phyloP scores from a whole-genome alignment of 1,140 invertebrate genomes.

The Euura saliciscinereae region DNA sequence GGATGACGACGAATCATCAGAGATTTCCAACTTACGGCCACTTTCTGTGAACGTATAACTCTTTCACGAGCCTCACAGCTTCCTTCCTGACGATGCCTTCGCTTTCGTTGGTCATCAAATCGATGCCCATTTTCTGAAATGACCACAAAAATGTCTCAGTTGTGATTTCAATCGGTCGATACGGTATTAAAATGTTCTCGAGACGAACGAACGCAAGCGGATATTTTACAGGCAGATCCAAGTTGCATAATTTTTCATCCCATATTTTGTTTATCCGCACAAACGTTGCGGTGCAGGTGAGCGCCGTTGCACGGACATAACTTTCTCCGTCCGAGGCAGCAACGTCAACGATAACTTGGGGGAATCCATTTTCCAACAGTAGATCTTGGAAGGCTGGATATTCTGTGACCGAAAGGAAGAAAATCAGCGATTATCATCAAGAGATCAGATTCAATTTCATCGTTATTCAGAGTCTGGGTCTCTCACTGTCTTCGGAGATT shows the following conservation, averaged over 20 bases:
- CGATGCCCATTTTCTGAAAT: constrained; percentile 67
- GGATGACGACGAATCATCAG: neutral
- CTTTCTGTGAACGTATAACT: constrained; percentile 70
- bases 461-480: neutral
- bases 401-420: constrained; percentile 59
- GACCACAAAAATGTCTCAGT: neutral
- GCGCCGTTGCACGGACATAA: constrained; percentile 75
- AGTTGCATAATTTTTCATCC: constrained; percentile 65
- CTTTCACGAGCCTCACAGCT: constrained; percentile 68
- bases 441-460: neutral
- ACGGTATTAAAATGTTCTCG: too few species aligned
- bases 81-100: constrained; percentile 78
- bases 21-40: constrained; percentile 54
- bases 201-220: neutral
- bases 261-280: constrained; percentile 69
- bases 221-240: constrained; percentile 66
- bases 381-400: constrained; percentile 79
- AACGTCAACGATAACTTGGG: constrained; percentile 68
- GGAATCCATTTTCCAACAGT: constrained; percentile 69
- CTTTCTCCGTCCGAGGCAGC: constrained; percentile 70
- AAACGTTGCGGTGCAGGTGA: constrained; percentile 71
- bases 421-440: neutral
- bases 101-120: constrained; percentile 68
- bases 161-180: too few species aligned
- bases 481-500: constrained; percentile 73